A percentile compares a stretch with the other conserved stretches of the same genome.
These are phyloP conservation scores for Acromyrmex echinatior DNA, from an alignment of 1,140 invertebrate genomes.

Conservation along the genomic window DNA sequence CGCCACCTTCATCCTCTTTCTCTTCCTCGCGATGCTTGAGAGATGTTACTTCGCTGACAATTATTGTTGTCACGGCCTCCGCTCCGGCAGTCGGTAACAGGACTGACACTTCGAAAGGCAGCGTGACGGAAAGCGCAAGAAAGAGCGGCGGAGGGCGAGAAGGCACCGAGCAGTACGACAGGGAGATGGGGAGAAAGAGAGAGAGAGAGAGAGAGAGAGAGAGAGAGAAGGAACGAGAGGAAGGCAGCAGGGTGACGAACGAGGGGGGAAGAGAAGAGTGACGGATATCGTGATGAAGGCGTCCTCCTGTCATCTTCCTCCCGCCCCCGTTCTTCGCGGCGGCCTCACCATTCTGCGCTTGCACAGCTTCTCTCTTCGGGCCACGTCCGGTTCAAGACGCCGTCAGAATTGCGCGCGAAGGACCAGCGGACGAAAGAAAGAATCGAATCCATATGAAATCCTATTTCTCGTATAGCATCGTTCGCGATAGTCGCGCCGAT, in stretches of 20 bases:
- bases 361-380: slow-evolving; percentile 70
- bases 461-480: slow-evolving; percentile 28
- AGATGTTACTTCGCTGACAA: slow-evolving; percentile 85
- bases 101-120: slow-evolving; percentile 83
- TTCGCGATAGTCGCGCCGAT: slow-evolving; percentile 1
- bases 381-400: slow-evolving; percentile 75
- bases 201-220: slow-evolving; percentile 36
- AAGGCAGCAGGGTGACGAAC: slow-evolving; percentile 53
- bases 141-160: slow-evolving; percentile 70
- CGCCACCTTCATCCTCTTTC: slow-evolving; percentile 61
- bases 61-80: slow-evolving; percentile 84
- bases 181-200: slow-evolving; percentile 56
- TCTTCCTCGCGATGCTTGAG: slow-evolving; percentile 71
- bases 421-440: slow-evolving; percentile 30
- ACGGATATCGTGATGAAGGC: slow-evolving; percentile 84
- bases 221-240: slow-evolving; percentile 54
- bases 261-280: slow-evolving; percentile 73
- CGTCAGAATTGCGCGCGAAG: slow-evolving; percentile 63
- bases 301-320: slow-evolving; percentile 81
- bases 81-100: slow-evolving; percentile 81
- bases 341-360: slow-evolving; percentile 71
- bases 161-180: slow-evolving; percentile 60
- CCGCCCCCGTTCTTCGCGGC: slow-evolving; percentile 61
- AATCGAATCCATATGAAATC: slow-evolving; percentile 45
- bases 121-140: slow-evolving; percentile 81